Evolutionary conservation across 92 coral and sea anemone species (phyloP).

Genomic region (Isaurus tuberculatus): DNA sequence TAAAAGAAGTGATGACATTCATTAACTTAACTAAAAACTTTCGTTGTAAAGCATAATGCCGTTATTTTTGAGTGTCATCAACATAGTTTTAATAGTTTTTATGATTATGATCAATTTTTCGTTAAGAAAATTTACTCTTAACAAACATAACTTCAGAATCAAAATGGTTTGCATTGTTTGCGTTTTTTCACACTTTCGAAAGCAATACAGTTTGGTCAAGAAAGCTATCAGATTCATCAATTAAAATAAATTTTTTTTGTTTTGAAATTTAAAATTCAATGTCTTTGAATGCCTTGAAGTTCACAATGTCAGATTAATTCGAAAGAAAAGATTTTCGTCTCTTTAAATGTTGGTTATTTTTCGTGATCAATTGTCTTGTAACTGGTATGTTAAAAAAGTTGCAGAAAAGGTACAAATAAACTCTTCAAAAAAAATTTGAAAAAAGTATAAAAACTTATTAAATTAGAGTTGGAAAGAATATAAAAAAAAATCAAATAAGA

Average conservation of each 20-base stretch:
- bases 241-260: too few relatives aligned
- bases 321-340: too few relatives aligned
- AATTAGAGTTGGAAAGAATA: background rate
- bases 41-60: background rate
- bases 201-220: background rate
- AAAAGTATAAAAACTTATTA: background rate
- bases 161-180: too few relatives aligned
- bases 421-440: background rate
- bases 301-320: too few relatives aligned
- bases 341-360: background rate
- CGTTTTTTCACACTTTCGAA: background rate
- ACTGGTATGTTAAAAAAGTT: background rate
- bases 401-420: background rate
- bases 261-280: too few relatives aligned
- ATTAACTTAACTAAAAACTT: too few relatives aligned
- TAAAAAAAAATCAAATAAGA: background rate
- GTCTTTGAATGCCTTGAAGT: background rate
- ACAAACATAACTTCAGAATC: too few relatives aligned
- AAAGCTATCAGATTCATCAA: too few relatives aligned
- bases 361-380: constrained; percentile 13
- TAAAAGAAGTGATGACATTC: background rate
- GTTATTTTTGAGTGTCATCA: too few relatives aligned
- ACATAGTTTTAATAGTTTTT: background rate
- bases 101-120: too few relatives aligned
- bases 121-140: background rate